These are phyloP conservation scores for Dichetophora obliterata DNA, from an alignment of 2,888 invertebrate genomes.

Conservation along the genomic window DNA sequence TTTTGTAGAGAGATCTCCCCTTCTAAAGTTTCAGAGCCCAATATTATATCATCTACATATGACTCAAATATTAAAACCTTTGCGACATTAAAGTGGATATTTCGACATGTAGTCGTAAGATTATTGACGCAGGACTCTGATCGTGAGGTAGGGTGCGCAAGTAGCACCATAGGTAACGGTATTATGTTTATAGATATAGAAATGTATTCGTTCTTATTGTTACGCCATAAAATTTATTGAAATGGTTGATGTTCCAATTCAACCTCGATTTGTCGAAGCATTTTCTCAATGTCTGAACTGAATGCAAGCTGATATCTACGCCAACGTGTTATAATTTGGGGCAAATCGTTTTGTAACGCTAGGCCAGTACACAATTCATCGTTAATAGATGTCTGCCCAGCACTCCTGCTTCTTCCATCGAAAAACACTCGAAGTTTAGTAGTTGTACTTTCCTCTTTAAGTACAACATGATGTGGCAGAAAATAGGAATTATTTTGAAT, in stretches of 20 bases:
- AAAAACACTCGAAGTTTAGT: too few relatives aligned
- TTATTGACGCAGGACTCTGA: slow-evolving; percentile 34
- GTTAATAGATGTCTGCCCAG: too few relatives aligned
- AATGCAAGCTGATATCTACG: slow-evolving; percentile 38
- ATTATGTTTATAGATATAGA: slow-evolving; percentile 37
- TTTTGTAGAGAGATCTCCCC: slow-evolving; percentile 17
- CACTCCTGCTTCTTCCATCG: too few relatives aligned
- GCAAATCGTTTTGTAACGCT: too few relatives aligned
- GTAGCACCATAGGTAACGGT: slow-evolving; percentile 36
- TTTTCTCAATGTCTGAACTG: slow-evolving; percentile 45
- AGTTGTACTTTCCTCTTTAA: too few relatives aligned
- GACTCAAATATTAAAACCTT: slow-evolving; percentile 36
- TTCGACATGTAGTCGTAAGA: slow-evolving; percentile 21
- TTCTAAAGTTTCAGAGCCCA: slow-evolving; percentile 32
- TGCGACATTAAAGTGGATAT: slow-evolving; percentile 31
- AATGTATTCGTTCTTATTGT: slow-evolving; percentile 21
- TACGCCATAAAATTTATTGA: slow-evolving; percentile 45
- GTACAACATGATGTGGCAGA: too few relatives aligned
- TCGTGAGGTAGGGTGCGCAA: slow-evolving; percentile 36
- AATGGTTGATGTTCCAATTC: slow-evolving; percentile 28
- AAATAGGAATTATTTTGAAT: too few relatives aligned
- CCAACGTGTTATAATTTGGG: too few relatives aligned
- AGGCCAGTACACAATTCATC: too few relatives aligned
- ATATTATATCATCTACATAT: slow-evolving; percentile 34
- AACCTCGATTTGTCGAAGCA: slow-evolving; percentile 44